phyloP scores from a whole-genome alignment of 2,888 invertebrate species.

The Agrotis clavis region DNA sequence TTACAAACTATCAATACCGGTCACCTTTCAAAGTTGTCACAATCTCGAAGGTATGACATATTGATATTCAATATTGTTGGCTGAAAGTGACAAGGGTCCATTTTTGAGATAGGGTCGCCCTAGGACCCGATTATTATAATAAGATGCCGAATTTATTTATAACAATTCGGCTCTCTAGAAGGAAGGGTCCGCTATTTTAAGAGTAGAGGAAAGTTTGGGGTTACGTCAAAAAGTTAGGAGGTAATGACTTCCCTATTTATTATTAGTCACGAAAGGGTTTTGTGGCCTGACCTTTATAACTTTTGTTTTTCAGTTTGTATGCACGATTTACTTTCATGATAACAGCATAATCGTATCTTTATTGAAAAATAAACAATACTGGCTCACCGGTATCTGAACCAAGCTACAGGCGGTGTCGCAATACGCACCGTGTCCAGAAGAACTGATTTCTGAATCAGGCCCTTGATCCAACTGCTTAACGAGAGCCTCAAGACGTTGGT shows the following conservation, averaged over 20 bases:
- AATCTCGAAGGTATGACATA: conserved; percentile 40
- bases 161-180: neutral
- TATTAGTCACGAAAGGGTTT: neutral
- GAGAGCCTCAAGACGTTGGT: no score
- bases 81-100: conserved; percentile 58
- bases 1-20: conserved; percentile 23
- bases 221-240: neutral
- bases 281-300: neutral
- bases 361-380: no score
- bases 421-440: no score
- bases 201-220: neutral
- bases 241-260: conserved; percentile 3
- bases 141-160: conserved; percentile 35
- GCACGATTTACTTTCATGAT: neutral
- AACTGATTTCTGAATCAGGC: no score
- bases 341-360: neutral
- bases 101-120: conserved; percentile 26
- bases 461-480: no score
- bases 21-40: conserved; percentile 35
- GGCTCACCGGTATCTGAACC: no score
- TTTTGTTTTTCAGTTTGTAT: neutral
- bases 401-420: no score
- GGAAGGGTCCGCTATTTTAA: neutral
- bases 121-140: conserved; percentile 32
- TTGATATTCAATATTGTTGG: conserved; percentile 44